A percentile compares a stretch with the other conserved stretches of the same genome.
These are phyloP conservation scores for Scarus forsteni DNA, from an alignment of 2,797 vertebrate species.

Conservation along the genomic window DNA sequence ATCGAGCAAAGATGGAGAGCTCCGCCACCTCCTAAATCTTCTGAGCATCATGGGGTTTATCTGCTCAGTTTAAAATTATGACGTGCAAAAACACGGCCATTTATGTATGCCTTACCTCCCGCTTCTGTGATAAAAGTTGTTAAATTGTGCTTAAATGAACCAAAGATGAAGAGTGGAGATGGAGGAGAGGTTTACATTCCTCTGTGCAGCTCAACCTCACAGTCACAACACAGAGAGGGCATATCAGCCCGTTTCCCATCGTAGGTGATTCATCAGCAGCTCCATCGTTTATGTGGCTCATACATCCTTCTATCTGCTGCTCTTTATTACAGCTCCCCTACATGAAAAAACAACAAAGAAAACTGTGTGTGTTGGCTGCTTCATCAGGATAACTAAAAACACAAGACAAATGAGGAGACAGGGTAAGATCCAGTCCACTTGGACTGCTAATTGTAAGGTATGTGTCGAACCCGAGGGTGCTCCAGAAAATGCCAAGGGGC, in stretches of 20 bases:
- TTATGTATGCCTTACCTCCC: conserved; percentile 25
- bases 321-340: conserved; percentile 27
- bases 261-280: conserved; percentile 60
- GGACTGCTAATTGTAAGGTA: no score
- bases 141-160: conserved; percentile 39
- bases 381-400: no score
- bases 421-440: no score
- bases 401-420: no score
- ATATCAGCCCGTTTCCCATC: conserved; percentile 53
- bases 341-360: conserved; percentile 33
- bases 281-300: conserved; percentile 62
- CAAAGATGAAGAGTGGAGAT: conserved; percentile 26
- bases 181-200: conserved; percentile 70
- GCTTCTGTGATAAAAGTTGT: conserved; percentile 46
- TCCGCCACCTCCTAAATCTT: conserved; percentile 52
- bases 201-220: conserved; percentile 53
- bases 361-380: conserved; percentile 3
- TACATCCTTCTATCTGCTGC: conserved; percentile 29
- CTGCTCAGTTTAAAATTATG: conserved; percentile 43
- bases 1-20: conserved; percentile 45
- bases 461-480: no score
- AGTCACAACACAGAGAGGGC: conserved; percentile 59
- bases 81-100: conserved; percentile 47
- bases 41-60: conserved; percentile 34
- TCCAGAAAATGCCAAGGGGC: no score